phyloP scores from a whole-genome alignment of 1,140 invertebrate species.

The Eubasilissa regina region DNA sequence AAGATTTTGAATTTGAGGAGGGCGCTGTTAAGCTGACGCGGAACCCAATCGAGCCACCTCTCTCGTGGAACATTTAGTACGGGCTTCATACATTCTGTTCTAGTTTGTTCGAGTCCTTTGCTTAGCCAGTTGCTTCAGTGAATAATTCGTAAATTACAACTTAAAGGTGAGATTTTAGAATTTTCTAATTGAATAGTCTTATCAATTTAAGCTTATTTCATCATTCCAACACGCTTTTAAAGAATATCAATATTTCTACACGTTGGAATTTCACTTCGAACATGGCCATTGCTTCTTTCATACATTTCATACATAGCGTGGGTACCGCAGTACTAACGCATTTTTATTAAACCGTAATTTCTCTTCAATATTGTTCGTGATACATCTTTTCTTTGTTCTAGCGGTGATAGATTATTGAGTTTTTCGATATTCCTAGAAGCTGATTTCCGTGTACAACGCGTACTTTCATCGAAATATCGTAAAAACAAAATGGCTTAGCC shows the following conservation, averaged over 20 bases:
- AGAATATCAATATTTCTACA: slow-evolving; percentile 67
- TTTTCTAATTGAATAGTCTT: slow-evolving; percentile 66
- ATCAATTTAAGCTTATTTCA: slow-evolving; percentile 65
- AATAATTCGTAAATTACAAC: slow-evolving; percentile 73
- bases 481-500: slow-evolving; percentile 59
- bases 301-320: slow-evolving; percentile 55
- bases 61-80: slow-evolving; percentile 71
- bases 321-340: slow-evolving; percentile 52
- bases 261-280: slow-evolving; percentile 72
- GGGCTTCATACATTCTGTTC: slow-evolving; percentile 73
- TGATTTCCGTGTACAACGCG: slow-evolving; percentile 48
- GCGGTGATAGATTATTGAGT: slow-evolving; percentile 51
- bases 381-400: slow-evolving; percentile 43
- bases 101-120: slow-evolving; percentile 71
- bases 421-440: slow-evolving; percentile 48
- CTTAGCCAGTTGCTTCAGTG: slow-evolving; percentile 72
- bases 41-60: slow-evolving; percentile 68
- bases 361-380: slow-evolving; percentile 47
- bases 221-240: slow-evolving; percentile 63
- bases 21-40: slow-evolving; percentile 63
- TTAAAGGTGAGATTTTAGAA: slow-evolving; percentile 70
- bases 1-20: slow-evolving; percentile 56
- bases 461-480: slow-evolving; percentile 57
- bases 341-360: slow-evolving; percentile 49
- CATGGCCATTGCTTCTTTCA: slow-evolving; percentile 67